These are phyloP conservation scores for Hypothenemus hampei DNA, from an alignment of 1,140 invertebrate species.

Conservation along the genomic window DNA sequence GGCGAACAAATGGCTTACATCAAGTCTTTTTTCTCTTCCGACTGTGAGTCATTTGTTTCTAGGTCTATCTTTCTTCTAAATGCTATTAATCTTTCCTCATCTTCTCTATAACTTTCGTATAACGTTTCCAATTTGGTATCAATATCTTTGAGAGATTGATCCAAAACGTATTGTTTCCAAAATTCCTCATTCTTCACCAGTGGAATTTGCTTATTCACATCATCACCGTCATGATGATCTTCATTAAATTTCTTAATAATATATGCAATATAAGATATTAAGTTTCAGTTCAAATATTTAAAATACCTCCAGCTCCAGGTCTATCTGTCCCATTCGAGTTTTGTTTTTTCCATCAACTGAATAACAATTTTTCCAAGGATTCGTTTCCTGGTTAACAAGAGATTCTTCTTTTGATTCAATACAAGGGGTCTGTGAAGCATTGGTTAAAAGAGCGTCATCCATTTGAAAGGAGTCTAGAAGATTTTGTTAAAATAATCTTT, in stretches of 20 bases:
- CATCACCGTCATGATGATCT: not conserved
- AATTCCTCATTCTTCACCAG: slow-evolving; percentile 13
- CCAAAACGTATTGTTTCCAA: slow-evolving; percentile 10
- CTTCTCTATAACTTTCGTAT: slow-evolving; percentile 18
- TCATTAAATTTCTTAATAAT: slow-evolving; percentile 7
- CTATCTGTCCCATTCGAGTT: slow-evolving; percentile 16
- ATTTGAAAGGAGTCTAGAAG: slow-evolving; percentile 10
- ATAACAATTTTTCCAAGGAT: not conserved
- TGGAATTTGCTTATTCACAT: not conserved
- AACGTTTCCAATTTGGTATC: slow-evolving; percentile 16
- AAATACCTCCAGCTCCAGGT: slow-evolving; percentile 15
- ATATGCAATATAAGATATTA: not conserved
- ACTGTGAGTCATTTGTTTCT: no score
- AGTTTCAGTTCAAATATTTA: not conserved
- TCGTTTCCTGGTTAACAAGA: not conserved
- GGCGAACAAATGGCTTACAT: no score
- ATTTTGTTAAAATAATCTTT: not conserved
- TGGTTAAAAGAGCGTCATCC: slow-evolving; percentile 1
- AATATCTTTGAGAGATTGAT: slow-evolving; percentile 22
- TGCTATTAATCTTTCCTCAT: slow-evolving; percentile 17
- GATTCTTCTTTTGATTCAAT: not conserved
- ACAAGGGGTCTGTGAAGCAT: not conserved
- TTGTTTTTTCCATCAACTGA: not conserved
- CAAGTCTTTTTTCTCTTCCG: no score
- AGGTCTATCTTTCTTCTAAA: no score